Evolutionary conservation across 2,888 invertebrate genomes (phyloP).

Genomic region (Acleris cristana): DNA sequence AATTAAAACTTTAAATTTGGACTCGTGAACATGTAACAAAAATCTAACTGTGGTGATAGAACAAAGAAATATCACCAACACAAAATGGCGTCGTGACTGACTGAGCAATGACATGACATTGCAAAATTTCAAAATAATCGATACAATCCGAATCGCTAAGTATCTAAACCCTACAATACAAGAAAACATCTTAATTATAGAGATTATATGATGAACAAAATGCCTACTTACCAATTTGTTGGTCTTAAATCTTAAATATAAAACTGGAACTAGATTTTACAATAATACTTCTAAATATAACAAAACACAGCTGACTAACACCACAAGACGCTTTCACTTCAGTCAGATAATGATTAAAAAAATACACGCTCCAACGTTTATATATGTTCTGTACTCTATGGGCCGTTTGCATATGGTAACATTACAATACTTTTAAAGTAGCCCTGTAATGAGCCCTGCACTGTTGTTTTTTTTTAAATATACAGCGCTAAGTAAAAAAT

Average conservation of each 20-base stretch:
- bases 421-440: not conserved
- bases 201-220: not conserved
- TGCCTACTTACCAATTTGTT: constrained; percentile 10
- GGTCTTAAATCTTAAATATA: constrained; percentile 17
- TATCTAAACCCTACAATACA: not conserved
- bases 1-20: constrained; percentile 54
- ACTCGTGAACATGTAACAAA: constrained; percentile 36
- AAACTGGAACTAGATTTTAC: constrained; percentile 21
- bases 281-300: constrained; percentile 18
- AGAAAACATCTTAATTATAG: not conserved
- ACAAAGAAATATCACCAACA: constrained; percentile 72
- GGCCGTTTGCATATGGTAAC: constrained; percentile 1
- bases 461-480: no score
- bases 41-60: constrained; percentile 46
- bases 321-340: not conserved
- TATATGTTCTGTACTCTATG: constrained; percentile 18
- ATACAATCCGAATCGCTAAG: constrained; percentile 3
- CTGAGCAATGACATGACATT: constrained; percentile 20
- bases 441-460: no score
- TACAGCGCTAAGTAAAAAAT: no score
- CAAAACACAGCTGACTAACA: constrained; percentile 32
- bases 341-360: constrained; percentile 7
- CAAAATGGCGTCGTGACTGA: constrained; percentile 72
- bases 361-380: not conserved
- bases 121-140: constrained; percentile 5